Conservation (phyloP, 2,113 vertebrate genomes). For the Tichodroma muraria region DNA sequence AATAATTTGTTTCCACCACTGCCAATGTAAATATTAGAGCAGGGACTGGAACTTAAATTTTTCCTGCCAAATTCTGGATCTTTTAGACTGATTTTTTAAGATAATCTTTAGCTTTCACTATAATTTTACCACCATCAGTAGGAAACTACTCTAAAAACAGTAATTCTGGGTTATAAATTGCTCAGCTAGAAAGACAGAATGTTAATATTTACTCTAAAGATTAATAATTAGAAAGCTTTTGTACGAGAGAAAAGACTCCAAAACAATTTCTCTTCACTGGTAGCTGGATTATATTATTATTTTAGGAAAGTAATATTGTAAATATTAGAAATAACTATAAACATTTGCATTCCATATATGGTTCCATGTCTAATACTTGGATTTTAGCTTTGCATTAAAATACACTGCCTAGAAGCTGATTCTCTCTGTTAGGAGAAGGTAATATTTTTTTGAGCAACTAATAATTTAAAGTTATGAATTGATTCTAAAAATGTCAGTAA, state of each 20-base stretch:
- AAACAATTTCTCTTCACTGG: neutral
- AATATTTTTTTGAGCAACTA: neutral
- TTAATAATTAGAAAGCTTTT: neutral
- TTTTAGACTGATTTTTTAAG: neutral
- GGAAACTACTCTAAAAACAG: neutral
- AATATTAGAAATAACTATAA: neutral
- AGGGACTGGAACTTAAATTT: neutral
- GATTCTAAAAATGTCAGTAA: neutral
- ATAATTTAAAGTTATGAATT: neutral
- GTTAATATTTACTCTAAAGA: neutral
- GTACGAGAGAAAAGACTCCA: neutral
- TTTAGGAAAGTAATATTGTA: neutral
- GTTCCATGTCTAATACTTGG: neutral
- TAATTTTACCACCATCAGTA: neutral
- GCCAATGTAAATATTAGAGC: neutral
- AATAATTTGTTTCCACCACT: neutral
- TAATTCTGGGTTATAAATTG: neutral
- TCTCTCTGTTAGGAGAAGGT: neutral
- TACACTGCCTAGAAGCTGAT: neutral
- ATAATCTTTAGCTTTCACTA: neutral
- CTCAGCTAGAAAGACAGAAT: neutral
- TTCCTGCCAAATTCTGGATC: neutral
- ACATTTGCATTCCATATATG: neutral
- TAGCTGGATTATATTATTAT: neutral
- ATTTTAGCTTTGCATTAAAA: neutral